Base-by-base conservation (phyloP, 2,888 invertebrate species). In the Eupithecia abbreviata region DNA sequence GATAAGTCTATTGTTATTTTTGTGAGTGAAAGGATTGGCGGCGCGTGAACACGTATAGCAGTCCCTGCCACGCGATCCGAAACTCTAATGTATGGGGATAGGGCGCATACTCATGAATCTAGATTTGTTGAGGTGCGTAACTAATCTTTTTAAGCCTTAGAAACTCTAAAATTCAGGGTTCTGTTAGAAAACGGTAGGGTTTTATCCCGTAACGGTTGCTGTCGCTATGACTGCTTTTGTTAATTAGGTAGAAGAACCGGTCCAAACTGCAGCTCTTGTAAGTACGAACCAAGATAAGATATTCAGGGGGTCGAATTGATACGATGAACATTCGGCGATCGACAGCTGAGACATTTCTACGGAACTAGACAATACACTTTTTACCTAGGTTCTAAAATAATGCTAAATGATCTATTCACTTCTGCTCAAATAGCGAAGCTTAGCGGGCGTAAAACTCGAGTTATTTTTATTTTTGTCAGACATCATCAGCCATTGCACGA, bases 1-100 rank as follows among this genome's bases (percentile, higher is more conserved):
- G n/a, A 68, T 68, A 68, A 68, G 4, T 68, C 67, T 45, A 68
- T 45, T 68, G 67, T 45, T 68, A 68, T 68, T 70, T 47, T 70
- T 70, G 51, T 47, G 51, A 70, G 49, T 70, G 51, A 70, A 70
- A 51, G 30, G 41, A 45, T 68, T 68, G 18, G 45, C 43, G 43
- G n/a, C 45, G 62, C 62, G 62, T 68, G 67, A 43, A 68, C 45
- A 43, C 67, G 3, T 45, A 43, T 45, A 12, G n/a, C 43, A 42
- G n/a, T 10, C 62, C 10, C 62, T 58, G 18, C 58, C 9, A 68
- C n/a, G 67, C 45, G 67, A 68, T n/a, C 43, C 15, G 43, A 42
- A 67, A n/a, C 67, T 43, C n/a, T 45, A 45, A 67, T 67, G 43
- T 43, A 13, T 10, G 45, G 67, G n/a, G 15, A 45, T 43, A 67